phyloP scores from a whole-genome alignment of 2,888 invertebrate species.

The Drosophila buzzatii region DNA sequence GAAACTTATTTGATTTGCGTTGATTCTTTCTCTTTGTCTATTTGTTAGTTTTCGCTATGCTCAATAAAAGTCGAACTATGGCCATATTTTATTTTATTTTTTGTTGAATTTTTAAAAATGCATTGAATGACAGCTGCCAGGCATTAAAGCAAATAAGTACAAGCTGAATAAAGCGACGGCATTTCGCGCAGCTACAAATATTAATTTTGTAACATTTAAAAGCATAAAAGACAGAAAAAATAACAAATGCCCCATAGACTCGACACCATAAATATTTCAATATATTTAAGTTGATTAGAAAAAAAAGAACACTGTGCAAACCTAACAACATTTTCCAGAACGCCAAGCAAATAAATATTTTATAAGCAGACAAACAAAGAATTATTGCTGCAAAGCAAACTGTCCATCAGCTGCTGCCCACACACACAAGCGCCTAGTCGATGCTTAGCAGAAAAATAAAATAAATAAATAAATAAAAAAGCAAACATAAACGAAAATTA shows the following conservation, averaged over 20 bases:
- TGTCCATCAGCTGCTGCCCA: slow-evolving; percentile 5
- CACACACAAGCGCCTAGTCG: slow-evolving; percentile 2
- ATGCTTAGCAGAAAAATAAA: not conserved
- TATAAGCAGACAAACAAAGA: slow-evolving; percentile 24
- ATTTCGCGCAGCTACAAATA: slow-evolving; percentile 11
- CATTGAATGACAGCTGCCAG: slow-evolving; percentile 35
- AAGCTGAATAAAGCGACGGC: not conserved
- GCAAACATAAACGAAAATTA: not conserved
- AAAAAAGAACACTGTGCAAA: not conserved
- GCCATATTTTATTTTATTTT: not conserved
- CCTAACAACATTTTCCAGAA: slow-evolving; percentile 10
- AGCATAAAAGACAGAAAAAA: not conserved
- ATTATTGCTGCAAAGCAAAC: not conserved
- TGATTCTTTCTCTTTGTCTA: slow-evolving; percentile 40
- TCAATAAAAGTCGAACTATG: slow-evolving; percentile 58
- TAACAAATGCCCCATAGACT: not conserved
- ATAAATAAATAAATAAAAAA: not conserved
- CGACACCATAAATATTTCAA: slow-evolving; percentile 35
- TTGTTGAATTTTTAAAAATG: slow-evolving; percentile 40
- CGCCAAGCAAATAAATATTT: slow-evolving; percentile 41
- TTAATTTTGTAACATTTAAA: slow-evolving; percentile 15
- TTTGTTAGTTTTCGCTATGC: slow-evolving; percentile 44
- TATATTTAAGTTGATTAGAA: slow-evolving; percentile 45
- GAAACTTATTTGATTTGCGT: slow-evolving; percentile 34
- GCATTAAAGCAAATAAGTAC: not conserved